Evolutionary conservation across 1,140 invertebrate species (phyloP), one percentile per base, ranked within the genome.

Genomic region (Luehdorfia chinensis): DNA sequence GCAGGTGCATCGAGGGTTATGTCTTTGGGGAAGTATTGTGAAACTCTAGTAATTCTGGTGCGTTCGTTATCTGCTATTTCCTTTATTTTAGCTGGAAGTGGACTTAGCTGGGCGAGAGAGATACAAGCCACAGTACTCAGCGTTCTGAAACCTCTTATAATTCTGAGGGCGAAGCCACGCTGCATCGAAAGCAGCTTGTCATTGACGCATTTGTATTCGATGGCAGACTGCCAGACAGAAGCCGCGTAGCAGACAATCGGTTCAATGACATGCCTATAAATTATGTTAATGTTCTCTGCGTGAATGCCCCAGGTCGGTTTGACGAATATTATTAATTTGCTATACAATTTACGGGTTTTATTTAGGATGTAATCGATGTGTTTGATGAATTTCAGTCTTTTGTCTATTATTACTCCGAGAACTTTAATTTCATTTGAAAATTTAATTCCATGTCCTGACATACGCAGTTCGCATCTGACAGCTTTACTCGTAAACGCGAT

Each of bases 291-390:
- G 12, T 55, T 59, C 11, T 59, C 52, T 1, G 51, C 14, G 3
- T 59, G 52, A 8, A 36, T 2, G 1, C 60, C 56, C 60, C 52
- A 63, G 1, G 56, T 55, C 12, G 55, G 32, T n/a, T 19, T 47
- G 0, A 34, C 19, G 6, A 44, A 52, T 7, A 32, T 34, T 9
- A 12, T 33, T 0, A 64, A 12, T 16, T 45, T 46, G 0, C 54
- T 37, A 15, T 31, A 59, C 0, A 64, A 44, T 36, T 33, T 47
- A 7, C 1, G 6, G 8, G 50, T 44, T 19, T 49, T 56, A 2
- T 48, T 13, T 8, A 28, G 30, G 0, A 43, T 14, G 19, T 48
- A 28, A 1, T 30, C 18, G 7, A 25, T 15, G 32, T 62, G 51
- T 21, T 37, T 19, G 9, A 11, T 55, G 19, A 47, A 59, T 11